Base-by-base conservation (phyloP, 2,113 vertebrate species). In the Etia nguti region DNA sequence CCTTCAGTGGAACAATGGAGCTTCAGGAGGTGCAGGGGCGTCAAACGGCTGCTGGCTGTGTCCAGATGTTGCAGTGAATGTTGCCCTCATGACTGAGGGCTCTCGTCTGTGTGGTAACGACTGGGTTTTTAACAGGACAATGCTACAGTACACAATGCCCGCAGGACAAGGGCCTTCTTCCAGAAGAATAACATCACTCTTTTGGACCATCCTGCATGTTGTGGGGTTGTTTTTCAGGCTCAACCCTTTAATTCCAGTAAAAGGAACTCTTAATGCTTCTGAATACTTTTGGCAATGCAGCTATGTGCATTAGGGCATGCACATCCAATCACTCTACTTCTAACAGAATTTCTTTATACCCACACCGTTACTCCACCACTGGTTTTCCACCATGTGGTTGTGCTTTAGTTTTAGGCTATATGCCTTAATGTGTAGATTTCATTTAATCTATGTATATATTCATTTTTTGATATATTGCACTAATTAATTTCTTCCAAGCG, bases 1-100 rank as follows among this genome's bases (percentile, higher is more conserved):
- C 4, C 4, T 29, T 0, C 56, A 16, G 56, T 59, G 24, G 8
- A 59, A 0, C 13, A 59, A 59, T 59, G 0, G 24, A 59, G 56
- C 24, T 59, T 29, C 13, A 59, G 56, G 56, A 59, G 0, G 13
- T 59, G 56, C 1, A n/a, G n/a, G n/a, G n/a, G n/a, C n/a, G n/a
- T n/a, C n/a, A n/a, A n/a, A n/a, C n/a, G 0, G 56, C 26, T 1
- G 1, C 24, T 59, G 56, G 56, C 24, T 29, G 24, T 59, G 24
- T 59, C 26, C 26, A 31, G 5, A 18, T 59, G 31, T 59, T 59
- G 26, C 15, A 31, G 15, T 31, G 18, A 52, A 2, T 52, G n/a
- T n/a, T n/a, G n/a, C 56, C 16, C 10, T 31, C 57, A 31, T 10
- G 57, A 18, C 26, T 59, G 57, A 31, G 57, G 15, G 15, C 15